These are phyloP conservation scores for Dicycla oo DNA, from an alignment of 2,888 invertebrate genomes.

Conservation along the genomic window DNA sequence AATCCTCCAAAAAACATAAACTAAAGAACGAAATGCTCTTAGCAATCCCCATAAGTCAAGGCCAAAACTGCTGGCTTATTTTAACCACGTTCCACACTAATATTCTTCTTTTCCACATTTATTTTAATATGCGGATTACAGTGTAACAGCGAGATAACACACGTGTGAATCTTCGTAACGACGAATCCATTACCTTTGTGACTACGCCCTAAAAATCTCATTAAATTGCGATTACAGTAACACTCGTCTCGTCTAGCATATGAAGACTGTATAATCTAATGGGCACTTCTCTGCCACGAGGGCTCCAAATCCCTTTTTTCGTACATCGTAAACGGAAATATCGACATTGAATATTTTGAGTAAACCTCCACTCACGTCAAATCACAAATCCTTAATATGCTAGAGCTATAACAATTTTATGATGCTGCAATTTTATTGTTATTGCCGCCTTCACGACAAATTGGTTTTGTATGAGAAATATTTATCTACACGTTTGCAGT, in stretches of 20 bases:
- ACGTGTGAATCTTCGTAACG: constrained; percentile 66
- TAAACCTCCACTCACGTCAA: constrained; percentile 74
- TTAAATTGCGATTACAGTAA: constrained; percentile 76
- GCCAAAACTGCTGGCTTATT: constrained; percentile 11
- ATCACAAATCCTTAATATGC: constrained; percentile 77
- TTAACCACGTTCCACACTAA: constrained; percentile 21
- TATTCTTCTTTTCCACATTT: constrained; percentile 43
- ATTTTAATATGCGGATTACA: constrained; percentile 60
- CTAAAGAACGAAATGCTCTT: constrained; percentile 24
- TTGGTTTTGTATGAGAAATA: constrained; percentile 71
- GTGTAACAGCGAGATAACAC: constrained; percentile 50
- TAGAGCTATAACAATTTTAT: constrained; percentile 74
- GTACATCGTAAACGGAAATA: constrained; percentile 79
- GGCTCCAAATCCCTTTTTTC: constrained; percentile 77
- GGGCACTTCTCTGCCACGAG: constrained; percentile 74
- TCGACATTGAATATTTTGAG: constrained; percentile 74
- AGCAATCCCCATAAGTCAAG: constrained; percentile 13
- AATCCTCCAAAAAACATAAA: constrained; percentile 11
- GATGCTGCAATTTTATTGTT: constrained; percentile 74
- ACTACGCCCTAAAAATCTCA: constrained; percentile 75
- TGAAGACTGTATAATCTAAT: constrained; percentile 77
- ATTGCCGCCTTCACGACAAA: constrained; percentile 74
- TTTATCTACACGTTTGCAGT: constrained; percentile 57
- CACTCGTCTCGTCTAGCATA: constrained; percentile 73
- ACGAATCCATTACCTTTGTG: constrained; percentile 70